Percentiles rank a stretch among this genome's conserved stretches.
These are phyloP conservation scores for Nephrotoma appendiculata DNA, from an alignment of 2,888 invertebrate genomes.

Conservation along the genomic window DNA sequence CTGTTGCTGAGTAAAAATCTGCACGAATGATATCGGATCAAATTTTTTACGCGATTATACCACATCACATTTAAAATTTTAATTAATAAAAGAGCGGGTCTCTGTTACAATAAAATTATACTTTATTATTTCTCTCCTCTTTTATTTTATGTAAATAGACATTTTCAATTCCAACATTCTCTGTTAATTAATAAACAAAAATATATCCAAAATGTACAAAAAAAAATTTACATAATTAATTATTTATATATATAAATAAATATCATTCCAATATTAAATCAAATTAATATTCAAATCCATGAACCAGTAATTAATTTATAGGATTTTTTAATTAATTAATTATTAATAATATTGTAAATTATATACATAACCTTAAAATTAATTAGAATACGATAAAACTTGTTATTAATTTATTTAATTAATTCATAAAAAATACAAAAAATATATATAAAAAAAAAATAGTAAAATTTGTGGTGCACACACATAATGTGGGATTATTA, in stretches of 20 bases:
- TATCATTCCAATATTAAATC: background rate
- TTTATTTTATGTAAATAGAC: background rate
- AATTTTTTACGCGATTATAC: background rate
- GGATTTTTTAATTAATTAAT: background rate
- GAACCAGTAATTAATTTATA: background rate
- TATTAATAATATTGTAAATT: background rate
- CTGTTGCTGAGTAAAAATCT: slow-evolving; percentile 75
- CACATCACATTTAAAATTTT: background rate
- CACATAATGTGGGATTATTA: background rate
- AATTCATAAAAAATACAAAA: background rate
- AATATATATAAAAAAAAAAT: background rate
- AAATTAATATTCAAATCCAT: background rate
- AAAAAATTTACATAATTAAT: background rate
- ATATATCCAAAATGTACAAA: background rate
- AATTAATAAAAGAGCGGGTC: background rate
- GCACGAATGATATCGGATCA: slow-evolving; percentile 44
- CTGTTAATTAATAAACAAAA: background rate
- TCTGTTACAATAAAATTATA: background rate
- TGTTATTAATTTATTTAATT: background rate
- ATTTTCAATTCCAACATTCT: background rate
- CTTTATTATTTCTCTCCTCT: background rate
- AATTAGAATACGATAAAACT: background rate
- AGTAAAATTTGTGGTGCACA: background rate
- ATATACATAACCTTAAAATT: background rate
- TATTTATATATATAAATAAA: background rate